Base-by-base conservation (phyloP, 2,797 vertebrate species). In the Eidolon dupreanum region DNA sequence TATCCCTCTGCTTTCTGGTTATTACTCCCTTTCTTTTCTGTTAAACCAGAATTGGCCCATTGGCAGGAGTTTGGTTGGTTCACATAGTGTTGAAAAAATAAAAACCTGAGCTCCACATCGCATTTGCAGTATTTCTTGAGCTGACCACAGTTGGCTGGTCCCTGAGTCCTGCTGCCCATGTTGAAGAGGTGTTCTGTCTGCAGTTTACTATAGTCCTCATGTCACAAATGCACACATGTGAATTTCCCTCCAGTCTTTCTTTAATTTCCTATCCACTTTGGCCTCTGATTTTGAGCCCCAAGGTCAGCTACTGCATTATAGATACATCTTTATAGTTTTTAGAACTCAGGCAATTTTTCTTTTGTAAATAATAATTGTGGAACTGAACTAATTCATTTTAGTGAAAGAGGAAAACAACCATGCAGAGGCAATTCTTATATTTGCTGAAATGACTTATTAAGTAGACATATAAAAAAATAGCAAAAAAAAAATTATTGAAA, bases 391-490 rank as follows among this genome's bases (percentile, higher is more conserved):
- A 59, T 81, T 95, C 26, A 57, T 91, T 65, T 90, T 20, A 36
- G 11, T 38, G 15, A 68, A 9, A 6, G 5, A 41, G 26, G n/a
- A 70, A 68, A 55, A 79, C 8, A 59, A 12, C 19, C 26, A 61
- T 41, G 19, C 5, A 61, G 46, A 93, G 6, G 7, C 31, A 57
- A 55, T 68, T 65, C 66, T 82, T 65, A 53, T 1, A 6, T 36
- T 46, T 66, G n/a, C 17, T 71, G 43, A 93, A 53, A 43, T 93
- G 41, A 70, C 36, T 75, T 89, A 55, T 53, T 46, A 59, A 83
- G 6, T 53, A 74, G 43, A 36, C 0, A 65, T 3, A 57, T 82
- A 8, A 74, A 78, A 78, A 73, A 87, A 71, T 8, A 92, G 49
- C 33, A 84, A 78, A 13, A 79, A 77, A 87, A 63, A 77, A 24